These are phyloP conservation scores for Therioaphis trifolii DNA, from an alignment of 2,888 invertebrate genomes.

Conservation along the genomic window DNA sequence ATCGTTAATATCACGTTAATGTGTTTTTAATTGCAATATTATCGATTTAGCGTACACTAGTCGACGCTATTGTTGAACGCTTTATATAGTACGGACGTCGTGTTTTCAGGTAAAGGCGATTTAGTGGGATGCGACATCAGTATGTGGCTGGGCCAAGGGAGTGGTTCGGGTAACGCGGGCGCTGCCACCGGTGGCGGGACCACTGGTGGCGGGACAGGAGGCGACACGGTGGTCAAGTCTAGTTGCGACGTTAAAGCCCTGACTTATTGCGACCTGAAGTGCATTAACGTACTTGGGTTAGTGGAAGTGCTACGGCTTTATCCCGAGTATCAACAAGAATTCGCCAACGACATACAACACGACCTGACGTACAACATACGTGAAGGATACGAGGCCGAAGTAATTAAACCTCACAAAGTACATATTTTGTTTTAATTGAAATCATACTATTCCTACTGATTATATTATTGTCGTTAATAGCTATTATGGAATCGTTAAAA, in stretches of 20 bases:
- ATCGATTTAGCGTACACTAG: no score
- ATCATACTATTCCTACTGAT: slow-evolving; percentile 25
- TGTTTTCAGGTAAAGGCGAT: slow-evolving; percentile 87
- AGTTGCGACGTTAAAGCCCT: slow-evolving; percentile 93
- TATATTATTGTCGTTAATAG: slow-evolving; percentile 6
- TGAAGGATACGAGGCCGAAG: slow-evolving; percentile 91
- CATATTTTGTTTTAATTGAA: slow-evolving; percentile 57
- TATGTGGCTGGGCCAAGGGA: slow-evolving; percentile 78
- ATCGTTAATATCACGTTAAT: no score
- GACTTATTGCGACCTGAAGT: slow-evolving; percentile 96
- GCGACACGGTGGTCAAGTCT: slow-evolving; percentile 88
- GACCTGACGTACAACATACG: slow-evolving; percentile 94
- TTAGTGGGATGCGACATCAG: slow-evolving; percentile 93
- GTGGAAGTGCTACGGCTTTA: slow-evolving; percentile 89
- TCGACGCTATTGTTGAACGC: no score
- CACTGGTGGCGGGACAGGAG: slow-evolving; percentile 70
- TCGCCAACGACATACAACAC: slow-evolving; percentile 92
- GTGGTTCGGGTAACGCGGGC: slow-evolving; percentile 70
- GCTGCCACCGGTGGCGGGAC: slow-evolving; percentile 72
- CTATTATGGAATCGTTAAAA: slow-evolving; percentile 26
- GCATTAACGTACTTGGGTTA: slow-evolving; percentile 89
- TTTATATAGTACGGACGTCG: no score
- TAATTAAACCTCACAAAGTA: slow-evolving; percentile 67
- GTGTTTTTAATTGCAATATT: no score
- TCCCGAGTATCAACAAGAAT: slow-evolving; percentile 94